Evolutionary conservation across 1,140 invertebrate species (phyloP), one percentile per base, ranked within the genome.

Genomic region (Drosophila ironensis): DNA sequence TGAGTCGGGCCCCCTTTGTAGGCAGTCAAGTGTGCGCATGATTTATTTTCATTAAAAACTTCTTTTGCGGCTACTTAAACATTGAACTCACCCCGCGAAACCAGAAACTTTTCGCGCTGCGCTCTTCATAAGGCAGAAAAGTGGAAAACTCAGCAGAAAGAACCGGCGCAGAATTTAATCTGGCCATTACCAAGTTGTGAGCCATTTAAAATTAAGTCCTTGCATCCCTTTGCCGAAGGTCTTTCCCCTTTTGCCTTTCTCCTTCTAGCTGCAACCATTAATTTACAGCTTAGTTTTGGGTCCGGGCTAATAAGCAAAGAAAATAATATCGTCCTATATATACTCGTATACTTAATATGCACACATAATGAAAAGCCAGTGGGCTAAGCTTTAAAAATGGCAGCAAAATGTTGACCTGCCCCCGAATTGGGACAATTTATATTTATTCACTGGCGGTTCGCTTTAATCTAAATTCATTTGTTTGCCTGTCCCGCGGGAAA

Each of bases 1-100:
- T 41, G 17, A n/a, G 33, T 16, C 28, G 27, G 20, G 42, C 42
- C 17, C 41, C 57, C 48, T 45, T 33, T 47, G 60, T 57, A 52
- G 59, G 48, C 72, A 77, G 63, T 37, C 46, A 38, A 77, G 68
- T 64, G 73, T 78, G 80, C 66, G 42, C 53, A 82, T 82, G 78
- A 82, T 82, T 82, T 74, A 82, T 82, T 78, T 78, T 73, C 57
- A 78, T 74, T 86, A 60, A 59, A 84, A 82, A 82, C 57, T 82
- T 82, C 37, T 47, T 72, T 53, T 33, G 61, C 69, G 68, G 61
- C 74, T 54, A 51, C 59, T 70, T 78, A 66, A 86, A 38, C 67
- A 74, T 25, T 30, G 54, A 56, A 66, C 50, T 60, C 54, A 38
- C 30, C 45, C 35, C 47, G 12, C 52, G 48, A 72, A 82, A 72